Conservation (phyloP, 2,113 vertebrate genomes). For the Ceyx margarethae region DNA sequence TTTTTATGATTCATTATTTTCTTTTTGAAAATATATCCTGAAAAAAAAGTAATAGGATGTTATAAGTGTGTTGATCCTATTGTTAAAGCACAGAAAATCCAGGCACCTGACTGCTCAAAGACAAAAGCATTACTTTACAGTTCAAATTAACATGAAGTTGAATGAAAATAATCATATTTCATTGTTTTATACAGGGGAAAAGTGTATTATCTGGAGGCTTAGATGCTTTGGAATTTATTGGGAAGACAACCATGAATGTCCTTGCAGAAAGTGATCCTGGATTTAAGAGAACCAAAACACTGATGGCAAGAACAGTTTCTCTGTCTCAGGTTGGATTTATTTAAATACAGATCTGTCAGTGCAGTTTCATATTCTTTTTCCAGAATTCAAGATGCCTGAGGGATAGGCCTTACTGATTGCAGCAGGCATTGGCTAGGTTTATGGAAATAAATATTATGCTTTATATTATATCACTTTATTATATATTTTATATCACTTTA, state of each 20-base stretch:
- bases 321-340: conserved; percentile 87
- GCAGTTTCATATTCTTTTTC: neutral
- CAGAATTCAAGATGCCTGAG: neutral
- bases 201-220: conserved; percentile 92
- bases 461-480: neutral
- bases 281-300: conserved; percentile 94
- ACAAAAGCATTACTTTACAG: neutral
- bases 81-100: conserved; percentile 1
- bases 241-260: conserved; percentile 98
- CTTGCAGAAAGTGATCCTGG: conserved; percentile 96
- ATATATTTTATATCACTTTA: neutral
- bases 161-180: conserved; percentile 8
- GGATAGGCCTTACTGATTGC: neutral
- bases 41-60: neutral
- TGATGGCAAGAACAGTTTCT: conserved; percentile 93
- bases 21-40: neutral
- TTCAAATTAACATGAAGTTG: neutral
- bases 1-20: neutral
- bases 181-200: conserved; percentile 82
- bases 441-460: neutral
- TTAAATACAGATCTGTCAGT: neutral
- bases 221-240: conserved; percentile 97
- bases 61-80: neutral
- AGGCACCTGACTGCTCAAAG: conserved; percentile 21
- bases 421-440: neutral